Evolutionary conservation across 2,888 invertebrate species (phyloP).

Genomic region (Chrysomela aeneicollis): DNA sequence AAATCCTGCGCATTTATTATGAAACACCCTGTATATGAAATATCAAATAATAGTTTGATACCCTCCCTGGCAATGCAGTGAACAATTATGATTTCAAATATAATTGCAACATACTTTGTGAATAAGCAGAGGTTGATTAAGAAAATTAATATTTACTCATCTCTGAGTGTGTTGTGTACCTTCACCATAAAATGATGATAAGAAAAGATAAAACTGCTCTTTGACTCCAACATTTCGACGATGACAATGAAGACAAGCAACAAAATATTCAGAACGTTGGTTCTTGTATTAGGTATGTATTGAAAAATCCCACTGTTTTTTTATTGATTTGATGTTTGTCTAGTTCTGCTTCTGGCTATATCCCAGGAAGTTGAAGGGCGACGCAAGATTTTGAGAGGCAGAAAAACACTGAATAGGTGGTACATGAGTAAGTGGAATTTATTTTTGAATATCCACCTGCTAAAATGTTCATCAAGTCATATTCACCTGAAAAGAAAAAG

Average conservation of each 20-base stretch:
- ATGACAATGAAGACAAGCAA: slow-evolving; percentile 13
- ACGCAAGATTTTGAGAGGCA: slow-evolving; percentile 79
- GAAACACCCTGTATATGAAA: too few species aligned
- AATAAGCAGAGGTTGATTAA: slow-evolving; percentile 26
- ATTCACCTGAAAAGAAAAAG: neutral
- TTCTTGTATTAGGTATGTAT: slow-evolving; percentile 17
- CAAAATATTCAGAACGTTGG: slow-evolving; percentile 7
- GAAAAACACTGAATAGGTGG: slow-evolving; percentile 78
- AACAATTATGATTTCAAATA: too few species aligned
- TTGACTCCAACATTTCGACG: neutral
- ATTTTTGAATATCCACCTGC: neutral
- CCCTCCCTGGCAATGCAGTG: too few species aligned
- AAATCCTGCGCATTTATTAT: too few species aligned
- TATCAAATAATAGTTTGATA: too few species aligned
- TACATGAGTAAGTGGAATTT: slow-evolving; percentile 64
- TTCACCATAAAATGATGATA: neutral
- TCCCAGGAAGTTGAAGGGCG: slow-evolving; percentile 78
- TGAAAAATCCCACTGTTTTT: neutral
- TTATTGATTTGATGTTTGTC: slow-evolving; percentile 56
- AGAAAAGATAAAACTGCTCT: neutral
- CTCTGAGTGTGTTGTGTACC: slow-evolving; percentile 2
- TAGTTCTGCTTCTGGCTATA: slow-evolving; percentile 70
- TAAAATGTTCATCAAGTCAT: neutral
- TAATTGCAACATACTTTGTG: too few species aligned
- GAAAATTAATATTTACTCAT: slow-evolving; percentile 32